Evolutionary conservation across 2,888 invertebrate genomes (phyloP), one percentile per base, ranked within the genome.

Genomic region (Pseudococcus longispinus): DNA sequence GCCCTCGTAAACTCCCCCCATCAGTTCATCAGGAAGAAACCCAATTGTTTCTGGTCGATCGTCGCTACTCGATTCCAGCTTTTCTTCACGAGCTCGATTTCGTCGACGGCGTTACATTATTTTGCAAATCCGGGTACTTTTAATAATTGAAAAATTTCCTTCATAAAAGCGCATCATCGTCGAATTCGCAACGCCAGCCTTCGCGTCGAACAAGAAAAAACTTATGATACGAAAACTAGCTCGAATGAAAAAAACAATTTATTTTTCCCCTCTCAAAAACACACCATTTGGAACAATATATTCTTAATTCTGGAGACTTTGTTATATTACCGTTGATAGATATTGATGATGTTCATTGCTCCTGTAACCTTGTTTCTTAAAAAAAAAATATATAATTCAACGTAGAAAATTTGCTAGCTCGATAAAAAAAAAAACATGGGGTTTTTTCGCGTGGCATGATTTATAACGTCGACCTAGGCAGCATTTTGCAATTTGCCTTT

Each of bases 311-410:
- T 29, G 29, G 70, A 70, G 29, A 70, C 70, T 70, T 70, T 70
- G 29, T 70, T 70, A 29, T 70, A 29, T 29, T 70, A 70, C 15
- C 13, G 70, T 70, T 70, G 70, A 70, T 70, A 70, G 70, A 70
- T 70, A 70, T 70, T 70, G 70, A 70, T 70, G 70, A 70, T 70
- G 70, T 70, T 70, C 29, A 26, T 29, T 70, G 60, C 60, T 70
- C 70, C 29, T 70, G 18, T 70, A 70, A 70, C 60, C 60, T 60
- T 60, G 29, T 26, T 29, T 29, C 70, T 65, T 65, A 26, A 23
- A 23, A 23, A 11, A 60, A 60, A 60, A 60, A 60, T 20, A 60
- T n/a, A 51, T 51, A 60, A 60, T 60, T 60, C 23, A 23, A 60
- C 60, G 60, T 60, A 11, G 23, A 60, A 60, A 60, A 60, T 70